Conservation (phyloP, 2,113 vertebrate species). For the Atrichornis clamosus region DNA sequence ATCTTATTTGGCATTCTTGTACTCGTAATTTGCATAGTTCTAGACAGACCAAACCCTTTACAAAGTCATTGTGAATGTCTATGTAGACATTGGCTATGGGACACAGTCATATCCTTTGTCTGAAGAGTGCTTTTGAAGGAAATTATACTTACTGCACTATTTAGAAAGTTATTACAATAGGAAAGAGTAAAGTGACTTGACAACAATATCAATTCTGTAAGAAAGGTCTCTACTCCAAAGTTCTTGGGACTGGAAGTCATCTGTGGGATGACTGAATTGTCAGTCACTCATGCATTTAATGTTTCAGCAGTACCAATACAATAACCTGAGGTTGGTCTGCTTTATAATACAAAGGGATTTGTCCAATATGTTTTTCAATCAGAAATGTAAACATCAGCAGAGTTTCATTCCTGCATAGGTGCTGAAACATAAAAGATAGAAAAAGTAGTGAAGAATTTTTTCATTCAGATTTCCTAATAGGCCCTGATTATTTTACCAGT, state of each 20-base stretch:
- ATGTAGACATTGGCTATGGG: not conserved
- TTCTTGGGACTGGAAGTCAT: not conserved
- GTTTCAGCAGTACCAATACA: not conserved
- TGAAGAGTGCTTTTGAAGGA: not conserved
- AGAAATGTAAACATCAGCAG: not conserved
- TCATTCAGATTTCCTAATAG: slow-evolving; percentile 32
- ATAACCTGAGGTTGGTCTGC: not conserved
- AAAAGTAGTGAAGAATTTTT: not conserved
- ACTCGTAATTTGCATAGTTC: rapidly evolving
- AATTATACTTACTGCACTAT: not conserved
- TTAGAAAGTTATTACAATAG: not conserved
- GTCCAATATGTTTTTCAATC: not conserved
- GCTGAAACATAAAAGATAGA: not conserved
- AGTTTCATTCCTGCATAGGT: not conserved
- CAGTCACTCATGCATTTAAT: not conserved
- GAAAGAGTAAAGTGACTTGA: not conserved
- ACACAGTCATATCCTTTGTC: not conserved
- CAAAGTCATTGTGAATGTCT: not conserved
- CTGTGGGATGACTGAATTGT: not conserved
- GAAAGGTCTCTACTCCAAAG: not conserved
- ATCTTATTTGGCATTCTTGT: not conserved
- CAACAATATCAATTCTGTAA: not conserved
- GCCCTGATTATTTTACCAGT: slow-evolving; percentile 43
- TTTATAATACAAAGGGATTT: not conserved
- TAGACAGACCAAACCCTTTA: not conserved